These are phyloP conservation scores for Nephotettix cincticeps DNA, from an alignment of 1,140 invertebrate genomes.

Conservation along the genomic window DNA sequence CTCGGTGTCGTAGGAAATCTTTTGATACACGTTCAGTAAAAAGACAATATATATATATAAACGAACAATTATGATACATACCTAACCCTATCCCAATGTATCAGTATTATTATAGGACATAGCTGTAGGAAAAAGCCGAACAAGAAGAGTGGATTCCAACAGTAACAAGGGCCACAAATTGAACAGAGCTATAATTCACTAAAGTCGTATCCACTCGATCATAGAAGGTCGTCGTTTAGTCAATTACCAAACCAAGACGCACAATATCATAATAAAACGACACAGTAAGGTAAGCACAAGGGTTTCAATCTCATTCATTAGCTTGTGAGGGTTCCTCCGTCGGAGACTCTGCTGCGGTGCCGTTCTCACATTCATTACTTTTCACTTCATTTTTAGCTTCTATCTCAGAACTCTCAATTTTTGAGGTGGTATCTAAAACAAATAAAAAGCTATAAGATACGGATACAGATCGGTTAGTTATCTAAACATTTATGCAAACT, in stretches of 20 bases:
- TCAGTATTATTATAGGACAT: slow-evolving; percentile 2
- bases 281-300: background rate
- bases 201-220: too few species aligned
- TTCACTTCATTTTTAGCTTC: background rate
- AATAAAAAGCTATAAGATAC: background rate
- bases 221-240: too few species aligned
- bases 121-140: slow-evolving; percentile 7
- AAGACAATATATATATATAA: slow-evolving; percentile 20
- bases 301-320: background rate
- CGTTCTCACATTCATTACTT: slow-evolving; percentile 3
- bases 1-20: background rate
- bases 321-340: background rate
- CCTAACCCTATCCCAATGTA: slow-evolving; percentile 12
- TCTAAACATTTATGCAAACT: too few species aligned
- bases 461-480: too few species aligned
- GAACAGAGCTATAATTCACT: too few species aligned
- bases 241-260: too few species aligned
- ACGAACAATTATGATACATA: slow-evolving; percentile 11
- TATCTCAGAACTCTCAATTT: background rate
- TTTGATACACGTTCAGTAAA: slow-evolving; percentile 18
- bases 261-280: background rate
- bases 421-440: slow-evolving; percentile 1
- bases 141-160: background rate
- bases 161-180: background rate
- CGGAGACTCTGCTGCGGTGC: background rate